Conservation (phyloP, 2,888 invertebrate species). For the Trichacis sp. region DNA sequence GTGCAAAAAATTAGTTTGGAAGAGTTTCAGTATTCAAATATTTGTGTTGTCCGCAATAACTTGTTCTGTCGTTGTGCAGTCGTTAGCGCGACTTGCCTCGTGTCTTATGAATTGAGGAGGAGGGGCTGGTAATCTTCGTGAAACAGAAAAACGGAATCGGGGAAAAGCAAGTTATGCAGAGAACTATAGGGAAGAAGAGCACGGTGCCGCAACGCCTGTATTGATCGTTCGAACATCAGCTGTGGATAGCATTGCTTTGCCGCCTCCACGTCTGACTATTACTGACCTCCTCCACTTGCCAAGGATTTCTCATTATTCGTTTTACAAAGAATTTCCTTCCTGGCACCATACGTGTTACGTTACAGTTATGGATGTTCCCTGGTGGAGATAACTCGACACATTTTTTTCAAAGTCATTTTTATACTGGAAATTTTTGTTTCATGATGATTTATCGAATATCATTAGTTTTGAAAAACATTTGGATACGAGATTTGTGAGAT, state of each 20-base stretch:
- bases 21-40: too few species aligned
- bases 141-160: slow-evolving; percentile 19
- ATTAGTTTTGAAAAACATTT: too few species aligned
- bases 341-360: not conserved
- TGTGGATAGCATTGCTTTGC: slow-evolving; percentile 32
- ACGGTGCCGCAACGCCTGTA: slow-evolving; percentile 43
- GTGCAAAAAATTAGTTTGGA: too few species aligned
- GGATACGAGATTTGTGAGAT: too few species aligned
- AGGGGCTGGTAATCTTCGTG: slow-evolving; percentile 19
- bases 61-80: slow-evolving; percentile 10
- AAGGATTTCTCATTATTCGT: slow-evolving; percentile 7
- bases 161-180: slow-evolving; percentile 27
- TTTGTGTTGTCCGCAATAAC: too few species aligned
- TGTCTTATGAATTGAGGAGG: slow-evolving; percentile 23
- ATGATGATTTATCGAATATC: too few species aligned
- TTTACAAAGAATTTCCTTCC: not conserved
- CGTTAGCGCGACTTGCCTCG: slow-evolving; percentile 15
- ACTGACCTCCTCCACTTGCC: slow-evolving; percentile 37
- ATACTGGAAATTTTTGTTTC: too few species aligned
- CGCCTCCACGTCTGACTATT: slow-evolving; percentile 33
- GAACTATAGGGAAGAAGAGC: slow-evolving; percentile 20
- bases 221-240: slow-evolving; percentile 43
- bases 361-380: too few species aligned
- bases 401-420: too few species aligned
- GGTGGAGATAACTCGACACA: too few species aligned